A percentile compares a stretch with the other conserved stretches of the same genome.
Conservation (phyloP, 1,140 invertebrate genomes). For the Sarcophaga peregrina region DNA sequence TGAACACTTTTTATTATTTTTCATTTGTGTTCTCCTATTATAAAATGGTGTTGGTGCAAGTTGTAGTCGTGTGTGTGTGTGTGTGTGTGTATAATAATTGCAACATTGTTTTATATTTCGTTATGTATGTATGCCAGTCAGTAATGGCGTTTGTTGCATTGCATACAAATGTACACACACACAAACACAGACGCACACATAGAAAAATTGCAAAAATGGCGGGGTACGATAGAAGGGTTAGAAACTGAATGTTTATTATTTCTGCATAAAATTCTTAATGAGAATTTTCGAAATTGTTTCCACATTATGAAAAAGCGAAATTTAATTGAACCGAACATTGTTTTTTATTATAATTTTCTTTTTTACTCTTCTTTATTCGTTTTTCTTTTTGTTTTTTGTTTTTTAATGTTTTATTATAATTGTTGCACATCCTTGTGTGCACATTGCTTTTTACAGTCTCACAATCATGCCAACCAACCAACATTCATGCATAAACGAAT, state of each 20-base stretch:
- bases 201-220: too few species aligned
- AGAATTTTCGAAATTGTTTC: conserved; percentile 39
- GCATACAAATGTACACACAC: conserved; percentile 4
- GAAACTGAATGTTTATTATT: conserved; percentile 31
- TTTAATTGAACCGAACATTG: conserved; percentile 40
- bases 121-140: neutral
- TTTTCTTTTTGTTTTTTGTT: too few species aligned
- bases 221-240: neutral
- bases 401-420: conserved; percentile 35
- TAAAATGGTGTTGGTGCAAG: too few species aligned
- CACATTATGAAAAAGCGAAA: conserved; percentile 40
- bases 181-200: too few species aligned
- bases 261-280: conserved; percentile 39
- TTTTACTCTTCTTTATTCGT: too few species aligned
- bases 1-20: too few species aligned
- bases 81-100: conserved; percentile 6
- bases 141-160: conserved; percentile 25
- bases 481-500: neutral
- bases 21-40: too few species aligned
- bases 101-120: conserved; percentile 15
- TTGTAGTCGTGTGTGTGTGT: neutral
- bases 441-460: neutral
- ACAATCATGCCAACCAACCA: neutral
- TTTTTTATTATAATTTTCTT: conserved; percentile 33
- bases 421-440: conserved; percentile 34